phyloP scores from a whole-genome alignment of 2,888 invertebrate species.

The Melieria crassipennis region DNA sequence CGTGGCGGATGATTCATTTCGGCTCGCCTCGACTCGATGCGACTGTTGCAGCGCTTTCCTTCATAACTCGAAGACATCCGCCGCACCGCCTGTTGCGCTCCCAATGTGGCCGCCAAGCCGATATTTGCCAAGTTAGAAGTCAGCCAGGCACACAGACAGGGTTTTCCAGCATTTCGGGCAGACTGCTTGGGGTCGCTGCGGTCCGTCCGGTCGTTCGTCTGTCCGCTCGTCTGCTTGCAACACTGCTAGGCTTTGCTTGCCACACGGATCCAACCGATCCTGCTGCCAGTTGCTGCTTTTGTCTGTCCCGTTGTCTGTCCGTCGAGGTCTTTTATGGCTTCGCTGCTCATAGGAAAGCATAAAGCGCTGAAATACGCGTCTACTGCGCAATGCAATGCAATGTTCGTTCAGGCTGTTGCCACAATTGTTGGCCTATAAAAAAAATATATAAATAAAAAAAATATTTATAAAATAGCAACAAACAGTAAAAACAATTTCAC shows the following conservation, averaged over 20 bases:
- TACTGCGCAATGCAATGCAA: no score
- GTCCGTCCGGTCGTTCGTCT: slow-evolving; percentile 28
- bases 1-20: slow-evolving; percentile 54
- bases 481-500: slow-evolving; percentile 8
- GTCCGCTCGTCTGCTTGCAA: slow-evolving; percentile 40
- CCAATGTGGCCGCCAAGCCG: no score
- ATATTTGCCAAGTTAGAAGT: no score
- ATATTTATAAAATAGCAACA: neutral
- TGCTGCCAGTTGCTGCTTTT: neutral
- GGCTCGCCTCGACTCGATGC: slow-evolving; percentile 29
- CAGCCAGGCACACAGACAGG: neutral
- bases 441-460: neutral
- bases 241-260: slow-evolving; percentile 12
- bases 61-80: neutral
- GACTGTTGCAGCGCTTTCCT: slow-evolving; percentile 2
- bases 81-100: neutral
- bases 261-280: neutral
- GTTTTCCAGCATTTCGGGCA: slow-evolving; percentile 45
- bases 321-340: no score
- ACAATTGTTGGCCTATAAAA: neutral
- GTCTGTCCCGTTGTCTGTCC: slow-evolving; percentile 15
- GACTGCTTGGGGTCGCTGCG: slow-evolving; percentile 64
- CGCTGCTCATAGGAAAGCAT: no score
- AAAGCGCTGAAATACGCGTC: no score
- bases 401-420: no score